Conservation (phyloP, 1,140 invertebrate genomes). For the Drosophila azteca region DNA sequence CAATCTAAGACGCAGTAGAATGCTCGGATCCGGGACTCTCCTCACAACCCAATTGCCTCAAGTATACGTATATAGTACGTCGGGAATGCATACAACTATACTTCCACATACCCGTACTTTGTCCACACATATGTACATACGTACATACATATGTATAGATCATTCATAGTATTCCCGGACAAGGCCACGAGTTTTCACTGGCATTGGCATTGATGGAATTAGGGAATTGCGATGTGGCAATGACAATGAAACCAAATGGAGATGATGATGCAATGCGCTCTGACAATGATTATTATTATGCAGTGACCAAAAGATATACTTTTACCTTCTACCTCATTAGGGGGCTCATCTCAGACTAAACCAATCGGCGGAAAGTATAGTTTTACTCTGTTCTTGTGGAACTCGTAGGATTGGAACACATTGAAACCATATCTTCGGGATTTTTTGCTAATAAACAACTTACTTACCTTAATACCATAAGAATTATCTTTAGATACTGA, state of each 20-base stretch:
- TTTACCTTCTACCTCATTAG: too few relatives aligned
- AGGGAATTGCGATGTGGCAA: slow-evolving; percentile 43
- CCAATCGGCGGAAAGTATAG: too few relatives aligned
- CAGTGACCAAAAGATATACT: background rate
- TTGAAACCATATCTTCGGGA: too few relatives aligned
- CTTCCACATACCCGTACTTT: slow-evolving; percentile 1
- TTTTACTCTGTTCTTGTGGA: too few relatives aligned
- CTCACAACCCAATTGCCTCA: slow-evolving; percentile 23
- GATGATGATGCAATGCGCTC: slow-evolving; percentile 36
- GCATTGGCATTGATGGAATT: slow-evolving; percentile 62
- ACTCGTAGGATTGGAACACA: too few relatives aligned
- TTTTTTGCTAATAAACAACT: too few relatives aligned
- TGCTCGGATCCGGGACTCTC: slow-evolving; percentile 25
- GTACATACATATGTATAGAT: slow-evolving; percentile 14
- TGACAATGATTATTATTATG: background rate
- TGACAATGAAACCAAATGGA: slow-evolving; percentile 33
- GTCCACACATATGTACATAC: slow-evolving; percentile 3
- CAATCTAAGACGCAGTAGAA: slow-evolving; percentile 74
- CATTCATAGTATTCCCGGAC: slow-evolving; percentile 22
- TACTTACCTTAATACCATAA: too few relatives aligned
- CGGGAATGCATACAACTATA: slow-evolving; percentile 15
- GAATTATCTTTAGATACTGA: too few relatives aligned
- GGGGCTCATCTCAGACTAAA: too few relatives aligned
- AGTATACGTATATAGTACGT: slow-evolving; percentile 1
- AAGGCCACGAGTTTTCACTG: slow-evolving; percentile 72